Conservation (phyloP, 2,113 vertebrate species). For the Manacus vitellinus region DNA sequence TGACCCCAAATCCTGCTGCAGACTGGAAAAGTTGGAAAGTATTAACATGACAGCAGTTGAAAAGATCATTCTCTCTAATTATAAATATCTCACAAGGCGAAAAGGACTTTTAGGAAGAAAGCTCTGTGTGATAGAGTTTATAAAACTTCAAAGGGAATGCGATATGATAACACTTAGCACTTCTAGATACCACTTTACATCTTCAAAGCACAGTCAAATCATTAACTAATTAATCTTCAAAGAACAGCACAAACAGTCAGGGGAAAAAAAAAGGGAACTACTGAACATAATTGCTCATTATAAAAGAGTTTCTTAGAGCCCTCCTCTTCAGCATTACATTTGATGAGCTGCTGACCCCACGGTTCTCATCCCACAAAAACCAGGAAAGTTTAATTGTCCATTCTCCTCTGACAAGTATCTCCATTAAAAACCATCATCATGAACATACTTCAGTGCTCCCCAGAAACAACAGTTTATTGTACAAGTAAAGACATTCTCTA, state of each 20-base stretch:
- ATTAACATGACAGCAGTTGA: not conserved
- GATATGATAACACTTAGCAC: slow-evolving; percentile 64
- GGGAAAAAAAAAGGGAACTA: not conserved
- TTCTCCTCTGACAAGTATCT: not conserved
- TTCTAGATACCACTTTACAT: slow-evolving; percentile 60
- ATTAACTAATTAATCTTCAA: slow-evolving; percentile 73
- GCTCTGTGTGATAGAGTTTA: slow-evolving; percentile 46
- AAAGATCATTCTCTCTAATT: not conserved
- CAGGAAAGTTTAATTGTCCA: not conserved
- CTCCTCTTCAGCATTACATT: not conserved
- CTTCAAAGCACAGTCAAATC: slow-evolving; percentile 60
- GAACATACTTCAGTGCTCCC: not conserved
- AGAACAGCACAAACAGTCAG: slow-evolving; percentile 44
- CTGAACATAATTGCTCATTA: slow-evolving; percentile 53
- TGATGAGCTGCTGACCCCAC: not conserved
- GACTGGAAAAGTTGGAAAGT: not conserved
- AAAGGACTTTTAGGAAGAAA: slow-evolving; percentile 62
- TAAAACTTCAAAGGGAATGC: slow-evolving; percentile 64
- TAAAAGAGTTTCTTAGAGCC: slow-evolving; percentile 5
- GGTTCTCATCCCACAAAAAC: not conserved
- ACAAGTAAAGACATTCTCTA: not conserved
- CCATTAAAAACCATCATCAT: not conserved
- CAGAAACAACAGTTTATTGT: not conserved
- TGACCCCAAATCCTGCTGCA: not conserved
- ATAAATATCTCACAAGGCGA: slow-evolving; percentile 55